A percentile compares a stretch with the other conserved stretches of the same genome.
Conservation (phyloP, 2,113 vertebrate genomes). For the Nyctereutes procyonoides region DNA sequence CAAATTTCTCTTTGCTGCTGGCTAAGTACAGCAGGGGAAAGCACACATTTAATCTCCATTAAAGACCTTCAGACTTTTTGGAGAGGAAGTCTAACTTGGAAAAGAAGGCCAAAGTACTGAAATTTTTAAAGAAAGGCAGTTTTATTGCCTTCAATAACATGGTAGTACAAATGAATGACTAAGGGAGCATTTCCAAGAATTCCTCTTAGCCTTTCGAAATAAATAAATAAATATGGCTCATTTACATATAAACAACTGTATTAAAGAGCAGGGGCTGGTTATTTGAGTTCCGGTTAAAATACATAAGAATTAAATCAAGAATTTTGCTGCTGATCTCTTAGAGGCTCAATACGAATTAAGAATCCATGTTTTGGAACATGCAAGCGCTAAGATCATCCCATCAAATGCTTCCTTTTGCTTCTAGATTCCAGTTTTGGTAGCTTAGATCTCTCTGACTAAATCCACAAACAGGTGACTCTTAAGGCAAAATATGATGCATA, state of each 20-base stretch:
- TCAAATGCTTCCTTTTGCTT: neutral
- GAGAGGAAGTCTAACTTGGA: conserved; percentile 58
- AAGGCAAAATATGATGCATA: neutral
- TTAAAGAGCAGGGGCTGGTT: neutral
- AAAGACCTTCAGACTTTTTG: conserved; percentile 51
- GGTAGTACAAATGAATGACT: conserved; percentile 26
- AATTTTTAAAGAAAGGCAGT: conserved; percentile 62
- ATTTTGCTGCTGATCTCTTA: conserved; percentile 35
- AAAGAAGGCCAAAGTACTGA: conserved; percentile 48
- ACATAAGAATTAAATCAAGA: too few relatives aligned
- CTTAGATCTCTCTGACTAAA: conserved; percentile 33
- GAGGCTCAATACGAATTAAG: neutral
- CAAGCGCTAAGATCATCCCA: neutral
- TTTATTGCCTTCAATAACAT: conserved; percentile 53
- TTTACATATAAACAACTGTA: conserved; percentile 47
- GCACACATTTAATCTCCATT: conserved; percentile 65
- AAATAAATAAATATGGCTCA: conserved; percentile 28
- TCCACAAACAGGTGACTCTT: neutral
- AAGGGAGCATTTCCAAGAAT: conserved; percentile 41
- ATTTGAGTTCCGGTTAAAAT: neutral
- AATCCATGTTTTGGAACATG: neutral
- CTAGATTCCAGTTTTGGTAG: neutral
- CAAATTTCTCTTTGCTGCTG: conserved; percentile 58
- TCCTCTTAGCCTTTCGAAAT: conserved; percentile 52
- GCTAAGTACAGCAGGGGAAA: conserved; percentile 53